Percentiles rank a stretch among this genome's conserved stretches.
These are phyloP conservation scores for Lophura nycthemera DNA, from an alignment of 2,113 vertebrate species.

Conservation along the genomic window DNA sequence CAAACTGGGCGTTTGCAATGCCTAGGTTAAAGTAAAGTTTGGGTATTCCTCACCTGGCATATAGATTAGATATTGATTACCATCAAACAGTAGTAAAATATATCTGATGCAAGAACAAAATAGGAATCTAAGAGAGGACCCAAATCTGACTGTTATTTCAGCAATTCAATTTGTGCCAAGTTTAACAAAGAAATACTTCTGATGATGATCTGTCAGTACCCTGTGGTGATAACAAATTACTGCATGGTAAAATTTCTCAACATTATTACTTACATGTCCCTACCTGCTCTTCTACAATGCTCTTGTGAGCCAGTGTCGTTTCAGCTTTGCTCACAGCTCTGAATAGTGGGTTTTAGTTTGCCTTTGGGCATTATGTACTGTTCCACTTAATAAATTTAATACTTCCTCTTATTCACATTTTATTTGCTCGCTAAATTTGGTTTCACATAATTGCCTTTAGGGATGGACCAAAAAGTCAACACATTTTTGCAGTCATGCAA, in stretches of 20 bases:
- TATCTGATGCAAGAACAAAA: neutral
- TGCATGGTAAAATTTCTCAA: neutral
- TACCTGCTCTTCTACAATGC: neutral
- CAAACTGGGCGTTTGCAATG: neutral
- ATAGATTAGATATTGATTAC: neutral
- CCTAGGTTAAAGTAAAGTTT: neutral
- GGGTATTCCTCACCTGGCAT: neutral
- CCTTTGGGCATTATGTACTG: constrained; percentile 32
- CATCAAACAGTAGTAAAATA: neutral
- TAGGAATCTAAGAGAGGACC: neutral
- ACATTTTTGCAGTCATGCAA: neutral
- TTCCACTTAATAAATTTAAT: constrained; percentile 54
- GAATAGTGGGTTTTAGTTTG: constrained; percentile 43
- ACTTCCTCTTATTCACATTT: constrained; percentile 9
- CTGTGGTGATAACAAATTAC: neutral
- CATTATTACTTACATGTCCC: neutral
- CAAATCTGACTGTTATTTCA: neutral
- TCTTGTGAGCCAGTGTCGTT: constrained; percentile 3
- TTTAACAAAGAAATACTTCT: neutral
- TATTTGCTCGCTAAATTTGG: constrained; percentile 44
- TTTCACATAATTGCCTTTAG: neutral
- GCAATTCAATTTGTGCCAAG: neutral
- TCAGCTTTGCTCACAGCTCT: neutral
- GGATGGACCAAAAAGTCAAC: neutral
- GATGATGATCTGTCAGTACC: neutral